Percentiles rank a stretch among this genome's conserved stretches.
Conservation (phyloP, 2,888 invertebrate genomes). For the Drosophila histrio region DNA sequence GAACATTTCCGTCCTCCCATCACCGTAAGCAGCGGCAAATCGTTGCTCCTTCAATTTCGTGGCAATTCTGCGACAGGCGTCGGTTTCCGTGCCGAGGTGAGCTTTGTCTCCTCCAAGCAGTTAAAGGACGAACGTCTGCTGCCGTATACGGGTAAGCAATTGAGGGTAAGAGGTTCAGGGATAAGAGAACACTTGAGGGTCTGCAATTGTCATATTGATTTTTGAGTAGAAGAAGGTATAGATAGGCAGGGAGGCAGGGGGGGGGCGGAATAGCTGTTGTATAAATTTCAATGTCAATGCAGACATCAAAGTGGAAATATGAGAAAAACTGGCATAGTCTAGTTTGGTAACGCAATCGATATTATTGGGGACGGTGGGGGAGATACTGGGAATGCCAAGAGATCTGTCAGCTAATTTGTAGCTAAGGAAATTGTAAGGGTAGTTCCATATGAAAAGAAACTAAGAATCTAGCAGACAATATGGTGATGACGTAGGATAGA, state of each 20-base stretch:
- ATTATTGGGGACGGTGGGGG: slow-evolving; percentile 27
- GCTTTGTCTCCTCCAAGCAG: slow-evolving; percentile 82
- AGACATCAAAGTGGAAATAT: slow-evolving; percentile 45
- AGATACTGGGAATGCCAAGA: background rate
- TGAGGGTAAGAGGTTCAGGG: background rate
- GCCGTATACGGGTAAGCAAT: slow-evolving; percentile 82
- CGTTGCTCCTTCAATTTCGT: slow-evolving; percentile 87
- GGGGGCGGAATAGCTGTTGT: slow-evolving; percentile 14
- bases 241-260: background rate
- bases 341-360: slow-evolving; percentile 66
- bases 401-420: background rate
- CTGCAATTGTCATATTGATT: slow-evolving; percentile 72
- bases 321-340: slow-evolving; percentile 32
- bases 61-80: slow-evolving; percentile 88
- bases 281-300: slow-evolving; percentile 71
- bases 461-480: background rate
- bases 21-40: slow-evolving; percentile 87
- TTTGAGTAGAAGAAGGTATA: slow-evolving; percentile 6
- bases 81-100: slow-evolving; percentile 88
- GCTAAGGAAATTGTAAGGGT: background rate
- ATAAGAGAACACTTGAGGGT: slow-evolving; percentile 62
- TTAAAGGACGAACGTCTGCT: slow-evolving; percentile 81
- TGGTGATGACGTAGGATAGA: too few relatives aligned
- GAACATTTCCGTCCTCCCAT: slow-evolving; percentile 89
- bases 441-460: background rate